A percentile compares a stretch with the other conserved stretches of the same genome.
Evolutionary conservation across 2,113 vertebrate species (phyloP).

Genomic region (Cheilinus undulatus): DNA sequence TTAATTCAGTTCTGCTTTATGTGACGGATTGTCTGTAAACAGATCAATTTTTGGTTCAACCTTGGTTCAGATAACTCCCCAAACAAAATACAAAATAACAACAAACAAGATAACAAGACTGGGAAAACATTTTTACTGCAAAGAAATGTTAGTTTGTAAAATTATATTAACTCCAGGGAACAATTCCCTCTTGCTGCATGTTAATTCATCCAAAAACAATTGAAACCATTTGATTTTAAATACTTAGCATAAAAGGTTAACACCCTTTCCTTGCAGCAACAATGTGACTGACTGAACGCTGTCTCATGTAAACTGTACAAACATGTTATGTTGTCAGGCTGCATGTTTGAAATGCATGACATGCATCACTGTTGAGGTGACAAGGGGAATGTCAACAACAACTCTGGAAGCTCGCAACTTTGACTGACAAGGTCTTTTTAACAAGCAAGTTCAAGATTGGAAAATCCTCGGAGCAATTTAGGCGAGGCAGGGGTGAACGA

Average conservation of each 20-base stretch:
- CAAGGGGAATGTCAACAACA: slow-evolving; percentile 63
- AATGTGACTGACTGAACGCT: neutral
- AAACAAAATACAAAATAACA: no score
- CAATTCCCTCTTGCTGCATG: no score
- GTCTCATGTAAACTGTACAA: slow-evolving; percentile 3
- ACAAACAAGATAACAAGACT: no score
- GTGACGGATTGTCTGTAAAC: no score
- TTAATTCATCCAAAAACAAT: no score
- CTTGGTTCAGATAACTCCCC: no score
- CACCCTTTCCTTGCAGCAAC: slow-evolving; percentile 24
- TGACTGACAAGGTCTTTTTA: slow-evolving; percentile 20
- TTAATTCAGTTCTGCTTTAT: no score
- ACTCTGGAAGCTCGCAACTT: neutral
- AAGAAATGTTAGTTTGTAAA: no score
- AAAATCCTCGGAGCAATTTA: slow-evolving; percentile 24
- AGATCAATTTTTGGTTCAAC: no score
- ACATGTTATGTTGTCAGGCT: slow-evolving; percentile 17
- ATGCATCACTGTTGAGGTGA: slow-evolving; percentile 4
- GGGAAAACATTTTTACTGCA: no score
- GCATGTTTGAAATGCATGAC: slow-evolving; percentile 44
- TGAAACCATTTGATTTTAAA: neutral
- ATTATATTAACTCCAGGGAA: no score
- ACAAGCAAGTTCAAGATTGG: slow-evolving; percentile 23
- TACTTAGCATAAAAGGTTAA: slow-evolving; percentile 17
- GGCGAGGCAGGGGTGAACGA: slow-evolving; percentile 7